Conservation (phyloP, 1,140 invertebrate genomes). For the Sarcophaga peregrina region DNA sequence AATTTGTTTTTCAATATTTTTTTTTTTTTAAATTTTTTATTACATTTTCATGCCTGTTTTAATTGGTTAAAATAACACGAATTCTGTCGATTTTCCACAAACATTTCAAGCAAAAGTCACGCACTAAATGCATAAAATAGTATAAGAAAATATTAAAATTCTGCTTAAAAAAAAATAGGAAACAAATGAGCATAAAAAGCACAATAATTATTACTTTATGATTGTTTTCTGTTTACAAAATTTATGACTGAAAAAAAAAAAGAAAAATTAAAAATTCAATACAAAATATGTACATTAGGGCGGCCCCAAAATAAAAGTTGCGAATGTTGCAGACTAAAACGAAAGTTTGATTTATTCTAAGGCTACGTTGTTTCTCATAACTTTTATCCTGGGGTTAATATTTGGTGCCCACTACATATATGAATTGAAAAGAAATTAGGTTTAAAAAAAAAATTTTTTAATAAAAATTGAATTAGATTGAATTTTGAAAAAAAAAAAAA, state of each 20-base stretch:
- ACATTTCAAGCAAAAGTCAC: not conserved
- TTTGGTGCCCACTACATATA: too few species aligned
- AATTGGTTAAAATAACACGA: not conserved
- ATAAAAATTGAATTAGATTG: too few species aligned
- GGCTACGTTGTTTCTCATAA: too few species aligned
- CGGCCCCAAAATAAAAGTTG: too few species aligned
- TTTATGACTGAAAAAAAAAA: not conserved
- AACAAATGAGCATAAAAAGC: not conserved
- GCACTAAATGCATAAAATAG: constrained; percentile 10
- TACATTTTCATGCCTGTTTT: not conserved
- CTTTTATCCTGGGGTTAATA: too few species aligned
- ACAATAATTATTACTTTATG: not conserved
- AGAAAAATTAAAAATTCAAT: constrained; percentile 18
- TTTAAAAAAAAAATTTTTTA: too few species aligned
- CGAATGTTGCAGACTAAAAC: too few species aligned
- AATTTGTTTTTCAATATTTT: not conserved
- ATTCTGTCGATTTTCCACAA: not conserved
- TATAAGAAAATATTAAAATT: not conserved
- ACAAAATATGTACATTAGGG: not conserved
- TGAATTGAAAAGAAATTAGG: too few species aligned
- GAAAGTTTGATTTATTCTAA: too few species aligned
- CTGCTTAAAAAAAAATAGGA: not conserved
- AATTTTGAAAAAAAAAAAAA: too few species aligned
- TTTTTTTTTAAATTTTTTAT: constrained; percentile 4
- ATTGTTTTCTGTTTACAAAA: not conserved